phyloP scores from a whole-genome alignment of 2,888 invertebrate species.

The Troides aeacus region DNA sequence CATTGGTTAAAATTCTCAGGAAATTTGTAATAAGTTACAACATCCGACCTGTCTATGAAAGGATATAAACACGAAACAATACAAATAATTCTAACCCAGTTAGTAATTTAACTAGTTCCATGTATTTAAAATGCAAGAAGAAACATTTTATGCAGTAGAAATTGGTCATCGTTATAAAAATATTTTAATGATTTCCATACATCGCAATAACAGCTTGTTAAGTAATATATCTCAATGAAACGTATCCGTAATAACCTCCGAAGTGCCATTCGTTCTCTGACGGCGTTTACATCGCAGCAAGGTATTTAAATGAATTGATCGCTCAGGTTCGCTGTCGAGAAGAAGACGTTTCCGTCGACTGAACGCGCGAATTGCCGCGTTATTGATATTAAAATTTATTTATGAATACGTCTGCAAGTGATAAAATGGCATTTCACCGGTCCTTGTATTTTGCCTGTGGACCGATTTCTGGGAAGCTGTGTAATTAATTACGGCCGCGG shows the following conservation, averaged over 20 bases:
- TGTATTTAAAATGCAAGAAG: background rate
- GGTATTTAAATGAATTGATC: constrained; percentile 11
- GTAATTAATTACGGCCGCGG: constrained; percentile 73
- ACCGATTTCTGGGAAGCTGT: constrained; percentile 68
- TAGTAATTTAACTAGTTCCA: too few relatives aligned
- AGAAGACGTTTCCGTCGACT: constrained; percentile 44
- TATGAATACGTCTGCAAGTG: constrained; percentile 58
- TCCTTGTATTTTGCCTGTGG: constrained; percentile 56
- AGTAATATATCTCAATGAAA: constrained; percentile 6
- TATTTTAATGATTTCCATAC: background rate
- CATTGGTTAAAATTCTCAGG: too few relatives aligned
- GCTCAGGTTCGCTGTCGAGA: constrained; percentile 27
- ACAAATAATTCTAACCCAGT: too few relatives aligned
- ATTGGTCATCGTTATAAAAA: background rate
- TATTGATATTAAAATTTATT: constrained; percentile 53
- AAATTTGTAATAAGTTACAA: too few relatives aligned
- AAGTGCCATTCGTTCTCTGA: constrained; percentile 19
- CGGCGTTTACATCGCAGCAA: constrained; percentile 14
- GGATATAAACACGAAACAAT: too few relatives aligned
- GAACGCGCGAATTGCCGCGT: constrained; percentile 29
- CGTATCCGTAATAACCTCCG: constrained; percentile 12
- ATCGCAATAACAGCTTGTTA: background rate
- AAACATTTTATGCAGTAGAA: too few relatives aligned
- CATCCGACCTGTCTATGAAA: too few relatives aligned
- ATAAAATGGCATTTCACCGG: constrained; percentile 63